A percentile compares a stretch with the other conserved stretches of the same genome.
Conservation (phyloP, 2,113 vertebrate genomes). For the Lota lota region DNA sequence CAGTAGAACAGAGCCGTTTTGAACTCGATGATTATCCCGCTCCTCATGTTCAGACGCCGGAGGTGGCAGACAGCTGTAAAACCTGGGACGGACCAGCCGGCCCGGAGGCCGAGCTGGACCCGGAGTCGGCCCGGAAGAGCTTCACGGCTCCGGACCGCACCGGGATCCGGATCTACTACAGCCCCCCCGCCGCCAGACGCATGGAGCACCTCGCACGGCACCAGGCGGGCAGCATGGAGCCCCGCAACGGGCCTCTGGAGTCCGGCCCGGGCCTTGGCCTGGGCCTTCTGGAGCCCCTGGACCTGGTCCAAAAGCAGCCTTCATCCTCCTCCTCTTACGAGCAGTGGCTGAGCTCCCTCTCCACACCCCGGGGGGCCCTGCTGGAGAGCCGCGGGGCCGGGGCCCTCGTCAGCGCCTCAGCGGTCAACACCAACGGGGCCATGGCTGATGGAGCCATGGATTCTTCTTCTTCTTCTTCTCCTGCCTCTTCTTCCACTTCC, state of each 20-base stretch:
- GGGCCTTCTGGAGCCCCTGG: not conserved
- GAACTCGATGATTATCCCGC: too few relatives aligned
- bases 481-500: too few relatives aligned
- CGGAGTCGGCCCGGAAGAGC: slow-evolving; percentile 87
- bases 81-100: slow-evolving; percentile 81
- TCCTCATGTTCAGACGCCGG: slow-evolving; percentile 39
- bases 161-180: slow-evolving; percentile 95
- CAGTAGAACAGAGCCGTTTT: too few relatives aligned
- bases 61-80: slow-evolving; percentile 68
- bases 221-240: slow-evolving; percentile 30
- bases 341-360: slow-evolving; percentile 92
- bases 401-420: slow-evolving; percentile 30
- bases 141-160: slow-evolving; percentile 93
- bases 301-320: slow-evolving; percentile 17
- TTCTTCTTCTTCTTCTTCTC: too few relatives aligned
- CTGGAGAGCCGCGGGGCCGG: slow-evolving; percentile 76
- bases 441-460: slow-evolving; percentile 2
- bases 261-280: not conserved
- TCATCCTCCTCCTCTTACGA: slow-evolving; percentile 69
- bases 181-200: slow-evolving; percentile 86
- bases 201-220: slow-evolving; percentile 63
- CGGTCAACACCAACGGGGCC: slow-evolving; percentile 40
- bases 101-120: slow-evolving; percentile 65
- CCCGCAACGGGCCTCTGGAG: slow-evolving; percentile 29
- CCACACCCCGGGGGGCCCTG: slow-evolving; percentile 85